phyloP scores from a whole-genome alignment of 2,888 invertebrate species.

The Gastracanthus pulcherrimus region DNA sequence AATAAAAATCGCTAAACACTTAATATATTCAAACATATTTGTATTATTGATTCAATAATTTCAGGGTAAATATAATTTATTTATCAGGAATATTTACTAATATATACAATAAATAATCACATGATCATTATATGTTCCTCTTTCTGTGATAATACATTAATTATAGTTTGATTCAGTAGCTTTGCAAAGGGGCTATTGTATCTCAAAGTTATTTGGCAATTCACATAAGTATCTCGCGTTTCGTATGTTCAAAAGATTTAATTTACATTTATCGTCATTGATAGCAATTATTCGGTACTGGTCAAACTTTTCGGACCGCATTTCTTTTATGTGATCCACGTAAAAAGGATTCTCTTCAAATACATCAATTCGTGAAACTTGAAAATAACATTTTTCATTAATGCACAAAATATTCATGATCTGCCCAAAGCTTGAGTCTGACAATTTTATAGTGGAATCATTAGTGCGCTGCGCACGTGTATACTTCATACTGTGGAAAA shows the following conservation, averaged over 20 bases:
- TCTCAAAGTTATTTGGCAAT: background rate
- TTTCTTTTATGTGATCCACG: background rate
- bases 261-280: background rate
- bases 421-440: background rate
- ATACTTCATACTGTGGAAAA: background rate
- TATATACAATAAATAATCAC: too few relatives aligned
- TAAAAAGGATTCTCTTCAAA: background rate
- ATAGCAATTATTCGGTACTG: background rate
- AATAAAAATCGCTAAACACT: too few relatives aligned
- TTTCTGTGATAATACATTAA: too few relatives aligned
- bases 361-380: background rate
- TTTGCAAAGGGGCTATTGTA: background rate
- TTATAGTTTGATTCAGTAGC: too few relatives aligned
- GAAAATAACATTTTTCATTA: background rate
- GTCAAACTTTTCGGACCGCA: background rate
- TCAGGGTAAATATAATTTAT: too few relatives aligned
- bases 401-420: background rate
- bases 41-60: too few relatives aligned
- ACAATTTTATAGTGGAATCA: background rate
- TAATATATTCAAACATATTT: too few relatives aligned
- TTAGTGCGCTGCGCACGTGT: background rate
- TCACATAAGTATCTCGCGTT: background rate
- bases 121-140: too few relatives aligned
- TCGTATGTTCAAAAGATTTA: background rate
- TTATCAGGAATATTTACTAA: too few relatives aligned